Evolutionary conservation across 1,140 invertebrate species (phyloP).

Genomic region (Saccostrea glomerata): DNA sequence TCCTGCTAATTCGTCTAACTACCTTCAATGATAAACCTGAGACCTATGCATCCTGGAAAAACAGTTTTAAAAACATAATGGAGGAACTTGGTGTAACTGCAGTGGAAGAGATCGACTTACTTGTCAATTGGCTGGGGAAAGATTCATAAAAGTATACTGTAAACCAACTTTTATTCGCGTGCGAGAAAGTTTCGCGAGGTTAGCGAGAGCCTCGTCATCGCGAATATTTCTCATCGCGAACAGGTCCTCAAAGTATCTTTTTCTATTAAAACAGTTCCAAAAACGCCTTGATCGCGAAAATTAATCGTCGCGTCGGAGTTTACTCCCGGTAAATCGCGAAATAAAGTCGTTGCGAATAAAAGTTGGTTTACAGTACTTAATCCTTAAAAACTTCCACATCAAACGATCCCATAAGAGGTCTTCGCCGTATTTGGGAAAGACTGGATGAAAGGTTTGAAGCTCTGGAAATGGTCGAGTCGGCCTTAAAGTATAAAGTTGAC

Average conservation of each 20-base stretch:
- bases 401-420: slow-evolving; percentile 41
- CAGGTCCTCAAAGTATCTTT: no score
- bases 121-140: slow-evolving; percentile 7
- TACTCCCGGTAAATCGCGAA: no score
- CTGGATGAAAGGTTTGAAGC: slow-evolving; percentile 60
- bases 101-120: slow-evolving; percentile 34
- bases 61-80: slow-evolving; percentile 35
- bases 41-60: slow-evolving; percentile 18
- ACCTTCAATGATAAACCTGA: slow-evolving; percentile 39
- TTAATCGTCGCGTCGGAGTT: no score
- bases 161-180: no score
- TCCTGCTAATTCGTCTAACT: background rate
- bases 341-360: no score
- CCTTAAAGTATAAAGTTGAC: slow-evolving; percentile 49
- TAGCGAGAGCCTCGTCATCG: no score
- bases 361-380: no score
- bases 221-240: no score
- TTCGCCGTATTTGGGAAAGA: slow-evolving; percentile 53
- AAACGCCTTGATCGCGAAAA: no score
- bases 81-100: background rate
- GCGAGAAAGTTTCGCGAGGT: no score
- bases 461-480: slow-evolving; percentile 56
- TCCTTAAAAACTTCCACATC: slow-evolving; percentile 47
- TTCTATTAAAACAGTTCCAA: no score
- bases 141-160: slow-evolving; percentile 44